These are phyloP conservation scores for Spodoptera frugiperda DNA, from an alignment of 1,140 invertebrate genomes.

Conservation along the genomic window DNA sequence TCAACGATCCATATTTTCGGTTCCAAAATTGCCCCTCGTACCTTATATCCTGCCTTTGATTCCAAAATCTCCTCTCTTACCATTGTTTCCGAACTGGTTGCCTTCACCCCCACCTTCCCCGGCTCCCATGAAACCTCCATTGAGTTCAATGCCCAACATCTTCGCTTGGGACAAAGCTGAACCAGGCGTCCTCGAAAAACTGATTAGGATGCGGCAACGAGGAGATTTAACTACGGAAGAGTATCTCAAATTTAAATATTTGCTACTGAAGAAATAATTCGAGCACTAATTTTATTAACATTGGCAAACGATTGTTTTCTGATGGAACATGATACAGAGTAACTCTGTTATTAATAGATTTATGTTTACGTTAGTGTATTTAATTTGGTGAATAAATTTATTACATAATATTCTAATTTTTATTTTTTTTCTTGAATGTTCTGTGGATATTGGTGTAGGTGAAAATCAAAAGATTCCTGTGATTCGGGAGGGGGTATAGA, in stretches of 20 bases:
- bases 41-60: slow-evolving; percentile 52
- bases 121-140: background rate
- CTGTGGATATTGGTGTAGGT: too few relatives aligned
- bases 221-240: slow-evolving; percentile 66
- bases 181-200: slow-evolving; percentile 56
- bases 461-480: too few relatives aligned
- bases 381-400: too few relatives aligned
- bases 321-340: too few relatives aligned
- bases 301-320: background rate
- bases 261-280: slow-evolving; percentile 51
- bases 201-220: slow-evolving; percentile 64
- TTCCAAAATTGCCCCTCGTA: slow-evolving; percentile 52
- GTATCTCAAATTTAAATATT: slow-evolving; percentile 69
- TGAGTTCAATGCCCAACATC: slow-evolving; percentile 28
- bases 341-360: too few relatives aligned
- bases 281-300: too few relatives aligned
- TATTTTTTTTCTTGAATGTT: too few relatives aligned
- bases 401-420: too few relatives aligned
- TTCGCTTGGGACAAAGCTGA: slow-evolving; percentile 54
- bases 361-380: too few relatives aligned
- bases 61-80: slow-evolving; percentile 51
- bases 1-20: slow-evolving; percentile 25
- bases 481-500: too few relatives aligned
- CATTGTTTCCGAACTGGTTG: slow-evolving; percentile 47
- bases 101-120: slow-evolving; percentile 8